Percentiles rank a stretch among this genome's conserved stretches.
Conservation (phyloP, 2,888 invertebrate species). For the Onchidella celtica region DNA sequence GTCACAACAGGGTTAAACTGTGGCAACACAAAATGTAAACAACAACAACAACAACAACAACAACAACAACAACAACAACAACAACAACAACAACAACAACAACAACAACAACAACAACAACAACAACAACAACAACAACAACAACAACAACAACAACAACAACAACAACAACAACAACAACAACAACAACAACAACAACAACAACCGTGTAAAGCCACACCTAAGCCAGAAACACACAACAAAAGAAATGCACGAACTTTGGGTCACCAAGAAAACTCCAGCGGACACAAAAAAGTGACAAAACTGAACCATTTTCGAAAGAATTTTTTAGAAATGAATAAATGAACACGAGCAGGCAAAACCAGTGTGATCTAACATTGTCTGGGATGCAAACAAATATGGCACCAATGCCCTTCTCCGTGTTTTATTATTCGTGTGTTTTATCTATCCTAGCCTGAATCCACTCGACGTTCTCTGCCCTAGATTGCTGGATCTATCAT, state of each 20-base stretch:
- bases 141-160: conserved; percentile 1
- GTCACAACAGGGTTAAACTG: not conserved
- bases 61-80: not conserved
- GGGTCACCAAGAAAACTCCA: not conserved
- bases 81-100: not conserved
- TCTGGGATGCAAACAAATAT: too few relatives aligned
- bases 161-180: not conserved
- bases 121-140: conserved; percentile 1
- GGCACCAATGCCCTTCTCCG: too few relatives aligned
- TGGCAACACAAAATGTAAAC: too few relatives aligned
- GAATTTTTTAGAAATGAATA: too few relatives aligned
- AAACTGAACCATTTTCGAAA: too few relatives aligned
- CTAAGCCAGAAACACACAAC: not conserved
- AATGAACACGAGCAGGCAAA: too few relatives aligned
- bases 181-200: not conserved
- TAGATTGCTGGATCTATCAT: too few relatives aligned
- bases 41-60: not conserved
- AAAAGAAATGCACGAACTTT: not conserved
- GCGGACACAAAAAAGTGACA: too few relatives aligned
- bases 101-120: conserved; percentile 1
- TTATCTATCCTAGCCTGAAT: too few relatives aligned
- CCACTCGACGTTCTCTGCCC: too few relatives aligned
- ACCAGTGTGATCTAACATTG: too few relatives aligned
- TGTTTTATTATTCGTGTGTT: too few relatives aligned
- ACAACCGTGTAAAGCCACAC: not conserved